A percentile compares a stretch with the other conserved stretches of the same genome.
Conservation (phyloP, 2,888 invertebrate species). For the Melinaea menophilus region DNA sequence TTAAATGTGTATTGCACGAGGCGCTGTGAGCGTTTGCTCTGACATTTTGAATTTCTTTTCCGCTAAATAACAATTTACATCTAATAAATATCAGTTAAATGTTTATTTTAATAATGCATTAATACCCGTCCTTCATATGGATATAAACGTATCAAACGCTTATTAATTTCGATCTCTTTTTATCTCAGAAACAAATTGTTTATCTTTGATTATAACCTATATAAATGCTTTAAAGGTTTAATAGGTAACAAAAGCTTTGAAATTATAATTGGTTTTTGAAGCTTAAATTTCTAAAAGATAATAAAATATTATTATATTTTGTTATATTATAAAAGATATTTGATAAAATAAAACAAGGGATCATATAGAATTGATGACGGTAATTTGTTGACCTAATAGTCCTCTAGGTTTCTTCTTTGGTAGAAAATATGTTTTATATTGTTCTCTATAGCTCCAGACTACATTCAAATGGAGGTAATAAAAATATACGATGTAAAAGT, state of each 20-base stretch:
- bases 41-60: slow-evolving; percentile 14
- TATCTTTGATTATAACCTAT: no score
- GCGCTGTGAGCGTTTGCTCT: not conserved
- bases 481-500: not conserved
- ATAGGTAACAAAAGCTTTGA: not conserved
- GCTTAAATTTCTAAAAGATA: not conserved
- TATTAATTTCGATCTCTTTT: no score
- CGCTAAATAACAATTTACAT: slow-evolving; percentile 68
- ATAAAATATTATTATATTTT: not conserved
- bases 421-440: slow-evolving; percentile 30
- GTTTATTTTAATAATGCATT: slow-evolving; percentile 32
- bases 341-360: slow-evolving; percentile 22
- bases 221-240: not conserved
- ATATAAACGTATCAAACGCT: slow-evolving; percentile 32
- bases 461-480: slow-evolving; percentile 1
- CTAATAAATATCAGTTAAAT: slow-evolving; percentile 25
- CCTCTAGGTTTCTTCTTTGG: slow-evolving; percentile 32
- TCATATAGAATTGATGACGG: slow-evolving; percentile 26
- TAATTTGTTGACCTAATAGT: slow-evolving; percentile 25
- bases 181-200: no score
- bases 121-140: slow-evolving; percentile 44
- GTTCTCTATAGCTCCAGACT: slow-evolving; percentile 9
- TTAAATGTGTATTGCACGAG: not conserved
- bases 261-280: not conserved
- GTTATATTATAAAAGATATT: slow-evolving; percentile 12